Conservation (phyloP, 2,797 vertebrate genomes). For the Coluber constrictor region DNA sequence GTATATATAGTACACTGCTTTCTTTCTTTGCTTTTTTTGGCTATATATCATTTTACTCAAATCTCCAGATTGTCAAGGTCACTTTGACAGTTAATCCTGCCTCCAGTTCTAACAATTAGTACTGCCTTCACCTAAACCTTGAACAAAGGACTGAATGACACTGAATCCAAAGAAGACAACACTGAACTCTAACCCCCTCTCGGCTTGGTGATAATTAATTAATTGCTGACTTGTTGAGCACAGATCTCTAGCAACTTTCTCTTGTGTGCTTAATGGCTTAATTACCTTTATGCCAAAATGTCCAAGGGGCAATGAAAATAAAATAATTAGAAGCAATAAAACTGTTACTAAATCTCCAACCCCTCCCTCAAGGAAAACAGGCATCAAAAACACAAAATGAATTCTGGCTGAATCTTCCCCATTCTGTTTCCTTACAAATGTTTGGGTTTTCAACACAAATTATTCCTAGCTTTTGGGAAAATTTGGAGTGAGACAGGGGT, state of each 20-base stretch:
- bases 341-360: not conserved
- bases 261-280: not conserved
- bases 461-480: not conserved
- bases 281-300: not conserved
- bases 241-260: not conserved
- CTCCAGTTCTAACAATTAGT: not conserved
- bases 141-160: not conserved
- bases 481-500: not conserved
- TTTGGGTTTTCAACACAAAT: not conserved
- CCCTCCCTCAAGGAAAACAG: not conserved
- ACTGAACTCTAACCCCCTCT: not conserved
- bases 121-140: not conserved
- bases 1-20: not conserved
- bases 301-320: not conserved
- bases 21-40: not conserved
- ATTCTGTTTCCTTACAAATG: not conserved
- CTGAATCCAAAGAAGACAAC: not conserved
- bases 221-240: not conserved
- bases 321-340: not conserved
- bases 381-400: not conserved
- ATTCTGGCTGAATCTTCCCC: not conserved
- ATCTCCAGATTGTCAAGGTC: not conserved
- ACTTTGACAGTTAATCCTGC: constrained; percentile 1
- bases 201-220: not conserved
- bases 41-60: constrained; percentile 1